Conservation (phyloP, 2,797 vertebrate genomes). For the Cercopithecus hamlyni region DNA sequence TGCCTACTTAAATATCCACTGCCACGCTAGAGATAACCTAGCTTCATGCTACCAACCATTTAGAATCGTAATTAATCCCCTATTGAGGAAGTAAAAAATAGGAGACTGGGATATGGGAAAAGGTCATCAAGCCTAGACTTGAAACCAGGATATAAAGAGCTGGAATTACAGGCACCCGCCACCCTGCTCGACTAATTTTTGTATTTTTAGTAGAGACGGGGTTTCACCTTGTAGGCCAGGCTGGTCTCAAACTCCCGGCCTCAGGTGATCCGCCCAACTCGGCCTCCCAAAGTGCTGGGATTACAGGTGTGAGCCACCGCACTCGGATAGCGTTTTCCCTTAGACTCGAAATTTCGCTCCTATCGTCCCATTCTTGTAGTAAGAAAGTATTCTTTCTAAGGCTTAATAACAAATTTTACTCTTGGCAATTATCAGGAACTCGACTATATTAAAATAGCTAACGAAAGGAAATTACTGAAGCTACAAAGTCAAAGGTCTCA, state of each 20-base stretch:
- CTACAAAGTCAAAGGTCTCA: background rate
- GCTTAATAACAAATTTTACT: conserved; percentile 4
- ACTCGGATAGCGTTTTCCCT: background rate
- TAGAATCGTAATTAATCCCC: conserved; percentile 17
- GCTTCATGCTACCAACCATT: background rate
- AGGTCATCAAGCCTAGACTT: background rate
- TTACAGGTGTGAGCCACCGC: background rate
- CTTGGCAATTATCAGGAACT: conserved; percentile 32
- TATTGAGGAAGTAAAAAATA: background rate
- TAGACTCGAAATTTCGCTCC: background rate
- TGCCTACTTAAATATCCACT: background rate
- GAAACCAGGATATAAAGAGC: background rate
- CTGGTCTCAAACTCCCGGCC: no score
- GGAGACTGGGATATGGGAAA: background rate
- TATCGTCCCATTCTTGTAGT: background rate
- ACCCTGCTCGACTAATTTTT: no score
- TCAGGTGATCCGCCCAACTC: no score
- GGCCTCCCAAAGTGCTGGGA: no score
- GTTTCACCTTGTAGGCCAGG: no score
- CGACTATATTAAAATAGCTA: background rate
- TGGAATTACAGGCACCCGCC: no score
- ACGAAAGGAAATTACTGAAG: background rate
- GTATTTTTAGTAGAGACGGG: no score
- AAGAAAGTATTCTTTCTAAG: background rate
- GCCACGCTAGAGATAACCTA: background rate